phyloP scores from a whole-genome alignment of 23 tunicate species.

The Halocynthia aurantium region DNA sequence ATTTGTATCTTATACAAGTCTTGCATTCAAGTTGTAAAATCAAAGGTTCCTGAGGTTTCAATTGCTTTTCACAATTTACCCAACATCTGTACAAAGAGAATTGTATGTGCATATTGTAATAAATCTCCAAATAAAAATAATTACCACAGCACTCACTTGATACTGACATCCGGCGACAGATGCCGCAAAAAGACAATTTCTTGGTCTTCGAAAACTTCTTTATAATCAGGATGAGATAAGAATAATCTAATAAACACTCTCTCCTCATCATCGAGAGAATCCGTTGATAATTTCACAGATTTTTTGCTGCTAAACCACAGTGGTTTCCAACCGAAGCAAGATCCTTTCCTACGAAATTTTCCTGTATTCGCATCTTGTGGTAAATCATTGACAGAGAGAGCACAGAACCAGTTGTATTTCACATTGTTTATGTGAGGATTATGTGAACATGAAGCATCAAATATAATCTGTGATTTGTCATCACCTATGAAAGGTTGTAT shows the following conservation, averaged over 20 bases:
- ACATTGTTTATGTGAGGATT: constrained; percentile 1
- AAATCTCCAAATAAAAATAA: not conserved
- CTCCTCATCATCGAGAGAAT: not conserved
- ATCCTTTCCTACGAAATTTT: not conserved
- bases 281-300: not conserved
- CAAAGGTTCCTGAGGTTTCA: constrained; percentile 15
- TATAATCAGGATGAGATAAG: not conserved
- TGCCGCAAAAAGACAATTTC: not conserved
- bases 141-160: not conserved
- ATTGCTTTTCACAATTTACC: constrained; percentile 6
- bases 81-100: constrained; percentile 1
- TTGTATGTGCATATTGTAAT: not conserved
- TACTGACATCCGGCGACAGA: not conserved
- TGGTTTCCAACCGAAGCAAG: constrained; percentile 9
- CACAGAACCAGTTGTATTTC: constrained; percentile 6
- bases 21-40: constrained; percentile 8
- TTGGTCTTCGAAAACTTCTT: constrained; percentile 1
- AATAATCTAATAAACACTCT: not conserved
- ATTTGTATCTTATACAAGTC: not conserved
- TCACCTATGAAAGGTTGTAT: not conserved
- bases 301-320: not conserved
- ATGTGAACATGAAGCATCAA: constrained; percentile 6
- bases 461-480: not conserved
- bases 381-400: not conserved
- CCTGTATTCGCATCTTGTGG: not conserved